Base-by-base conservation (phyloP, 1,140 invertebrate genomes). In the Psilanteris sp. region DNA sequence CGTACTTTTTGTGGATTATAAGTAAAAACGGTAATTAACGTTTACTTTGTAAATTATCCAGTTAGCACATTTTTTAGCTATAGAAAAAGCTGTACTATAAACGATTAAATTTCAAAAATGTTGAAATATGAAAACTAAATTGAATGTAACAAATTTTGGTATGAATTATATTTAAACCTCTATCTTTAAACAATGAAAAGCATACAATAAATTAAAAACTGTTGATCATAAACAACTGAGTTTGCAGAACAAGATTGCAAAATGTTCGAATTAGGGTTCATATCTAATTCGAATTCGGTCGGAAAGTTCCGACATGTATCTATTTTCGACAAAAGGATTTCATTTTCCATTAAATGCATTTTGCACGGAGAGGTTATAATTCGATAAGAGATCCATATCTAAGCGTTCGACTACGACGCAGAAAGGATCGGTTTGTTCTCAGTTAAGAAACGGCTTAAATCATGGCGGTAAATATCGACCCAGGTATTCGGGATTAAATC, bases 401-500 rank as follows among this genome's bases (percentile, higher is more conserved):
- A 18, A 34, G 37, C 29, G 22, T 4, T 27, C 50, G 48, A 14
- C 41, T 22, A 32, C 48, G 34, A 29, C 32, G 50, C 39, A 44
- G 43, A 67, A 61, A 55, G 48, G 37, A 75, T 75, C 62, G 50
- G 57, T 52, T 67, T 46, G 62, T 75, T 46, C 48, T 16, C 18
- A 32, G 64, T 76, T 64, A 70, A 64, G 73, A 70, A 70, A 70
- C 57, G 55, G 50, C 62, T 77, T 70, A 71, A 77, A 77, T 71
- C 73, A 71, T 70, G 73, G 66, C 59, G 66, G 73, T 57, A 78
- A 74, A 78, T 70, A 78, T 78, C 70, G 71, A 78, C 71, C 76
- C 44, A 62, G 76, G 76, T 78, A 75, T 78, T 75, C 71, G 76
- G 71, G 64, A 78, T 78, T 78, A 78, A 78, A 78, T 78, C 71